Percentiles rank a stretch among this genome's conserved stretches.
Evolutionary conservation across 1,140 invertebrate genomes (phyloP).

Genomic region (Drosophila paulistorum): DNA sequence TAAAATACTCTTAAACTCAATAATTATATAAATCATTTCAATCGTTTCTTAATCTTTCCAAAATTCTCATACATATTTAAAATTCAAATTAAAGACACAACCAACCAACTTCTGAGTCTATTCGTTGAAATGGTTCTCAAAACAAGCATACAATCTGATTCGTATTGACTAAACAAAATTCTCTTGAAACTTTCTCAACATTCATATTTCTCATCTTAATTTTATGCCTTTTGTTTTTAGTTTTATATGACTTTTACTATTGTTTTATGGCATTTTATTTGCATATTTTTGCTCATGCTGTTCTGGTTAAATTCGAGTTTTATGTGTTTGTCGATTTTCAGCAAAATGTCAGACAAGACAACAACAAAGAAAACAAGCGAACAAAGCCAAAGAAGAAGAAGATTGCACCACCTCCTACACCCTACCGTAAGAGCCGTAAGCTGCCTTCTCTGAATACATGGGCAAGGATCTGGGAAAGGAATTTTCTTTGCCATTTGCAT

Average conservation of each 20-base stretch:
- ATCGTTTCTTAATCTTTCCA: too few species aligned
- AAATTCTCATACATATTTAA: too few species aligned
- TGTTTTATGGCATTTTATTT: conserved; percentile 80
- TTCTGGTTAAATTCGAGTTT: conserved; percentile 55
- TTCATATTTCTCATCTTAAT: conserved; percentile 46
- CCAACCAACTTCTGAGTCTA: too few species aligned
- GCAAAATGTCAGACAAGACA: conserved; percentile 44
- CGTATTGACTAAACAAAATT: conserved; percentile 37
- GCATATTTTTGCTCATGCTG: conserved; percentile 68
- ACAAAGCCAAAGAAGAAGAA: conserved; percentile 18
- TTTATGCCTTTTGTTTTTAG: conserved; percentile 41
- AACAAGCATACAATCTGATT: not conserved
- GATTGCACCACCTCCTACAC: conserved; percentile 27
- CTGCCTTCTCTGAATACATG: not conserved
- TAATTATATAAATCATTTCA: too few species aligned
- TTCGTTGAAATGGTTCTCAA: not conserved
- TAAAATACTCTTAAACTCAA: not conserved
- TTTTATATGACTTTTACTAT: conserved; percentile 60
- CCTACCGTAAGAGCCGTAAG: not conserved
- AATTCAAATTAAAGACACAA: too few species aligned
- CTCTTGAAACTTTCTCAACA: conserved; percentile 18
- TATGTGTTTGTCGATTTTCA: conserved; percentile 69
- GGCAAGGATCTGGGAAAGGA: conserved; percentile 10
- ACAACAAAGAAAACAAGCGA: conserved; percentile 29
- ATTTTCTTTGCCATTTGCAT: conserved; percentile 27